Evolutionary conservation across 2,797 vertebrate species (phyloP).

Genomic region (Cheirogaleus major): DNA sequence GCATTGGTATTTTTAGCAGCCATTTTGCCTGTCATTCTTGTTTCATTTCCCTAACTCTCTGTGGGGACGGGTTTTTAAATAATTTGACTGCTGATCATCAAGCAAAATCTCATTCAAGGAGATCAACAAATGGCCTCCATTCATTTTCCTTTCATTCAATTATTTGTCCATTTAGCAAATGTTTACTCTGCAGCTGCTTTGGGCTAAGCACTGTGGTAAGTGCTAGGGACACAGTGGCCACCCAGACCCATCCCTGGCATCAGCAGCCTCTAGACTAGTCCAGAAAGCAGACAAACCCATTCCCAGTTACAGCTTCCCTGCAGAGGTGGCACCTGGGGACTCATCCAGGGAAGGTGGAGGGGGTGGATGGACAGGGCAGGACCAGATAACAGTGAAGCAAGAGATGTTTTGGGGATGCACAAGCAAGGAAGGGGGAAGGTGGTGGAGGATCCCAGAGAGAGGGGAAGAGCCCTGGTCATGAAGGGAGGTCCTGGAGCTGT

Average conservation of each 20-base stretch:
- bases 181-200: background rate
- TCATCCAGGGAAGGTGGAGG: background rate
- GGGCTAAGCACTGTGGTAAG: background rate
- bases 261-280: background rate
- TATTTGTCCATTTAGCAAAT: background rate
- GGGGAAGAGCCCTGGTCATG: background rate
- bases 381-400: background rate
- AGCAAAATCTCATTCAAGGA: constrained; percentile 46
- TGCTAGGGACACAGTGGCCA: background rate
- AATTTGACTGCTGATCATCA: constrained; percentile 40
- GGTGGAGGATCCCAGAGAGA: background rate
- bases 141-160: background rate
- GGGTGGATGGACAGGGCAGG: background rate
- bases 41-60: constrained; percentile 77
- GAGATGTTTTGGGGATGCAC: background rate
- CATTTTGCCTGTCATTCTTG: constrained; percentile 75
- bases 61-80: constrained; percentile 35
- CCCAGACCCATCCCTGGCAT: background rate
- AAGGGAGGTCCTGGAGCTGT: background rate
- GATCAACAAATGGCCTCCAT: background rate
- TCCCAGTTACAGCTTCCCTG: background rate
- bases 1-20: constrained; percentile 74
- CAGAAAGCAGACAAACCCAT: constrained; percentile 6
- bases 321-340: background rate
- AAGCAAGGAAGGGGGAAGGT: background rate